Evolutionary conservation across 1,140 invertebrate genomes (phyloP), one percentile per base, ranked within the genome.

Genomic region (Sinonovacula constricta): DNA sequence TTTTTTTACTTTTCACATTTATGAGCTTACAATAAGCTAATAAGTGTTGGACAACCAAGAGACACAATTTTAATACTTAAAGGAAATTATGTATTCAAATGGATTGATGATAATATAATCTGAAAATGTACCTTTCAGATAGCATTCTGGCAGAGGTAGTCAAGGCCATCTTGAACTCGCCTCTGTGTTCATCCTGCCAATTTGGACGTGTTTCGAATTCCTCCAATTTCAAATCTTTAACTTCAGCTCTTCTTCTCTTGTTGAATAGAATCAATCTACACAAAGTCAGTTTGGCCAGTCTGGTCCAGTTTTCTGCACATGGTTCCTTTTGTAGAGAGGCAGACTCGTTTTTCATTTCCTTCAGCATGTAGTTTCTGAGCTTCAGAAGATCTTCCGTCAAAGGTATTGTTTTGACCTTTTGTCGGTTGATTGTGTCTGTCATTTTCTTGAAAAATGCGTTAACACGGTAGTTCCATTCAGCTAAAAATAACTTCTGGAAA

Each of bases 401-500:
- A 30, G 69, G 69, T 26, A 72, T 72, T 30, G 53, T 62, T 34
- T 60, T 53, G 18, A 60, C 12, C 28, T 60, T 59, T 18, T 72
- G 26, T 26, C 56, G 34, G 18, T 72, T 72, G 18, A 56, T 59
- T 22, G 3, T 65, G 33, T 65, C 53, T 3, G 3, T 26, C 18
- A 1, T 75, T 49, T 75, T 66, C 0, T 18, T 53, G n/a, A n/a
- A 65, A 56, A 33, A 18, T 30, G 39, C 2, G 26, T 75, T 75
- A 1, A 75, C 62, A 31, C 60, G 51, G 62, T 7, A 75, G 36
- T 31, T 65, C 59, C 72, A 75, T 45, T 75, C 62, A 1, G n/a
- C 3, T 54, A 5, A 24, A 56, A 66, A 75, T 15, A 54, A 26
- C 22, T 39, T 63, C 45, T 75, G 26, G 28, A 75, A 75, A 31